Conservation (phyloP, 2,797 vertebrate genomes). For the Cynopterus sphinx region DNA sequence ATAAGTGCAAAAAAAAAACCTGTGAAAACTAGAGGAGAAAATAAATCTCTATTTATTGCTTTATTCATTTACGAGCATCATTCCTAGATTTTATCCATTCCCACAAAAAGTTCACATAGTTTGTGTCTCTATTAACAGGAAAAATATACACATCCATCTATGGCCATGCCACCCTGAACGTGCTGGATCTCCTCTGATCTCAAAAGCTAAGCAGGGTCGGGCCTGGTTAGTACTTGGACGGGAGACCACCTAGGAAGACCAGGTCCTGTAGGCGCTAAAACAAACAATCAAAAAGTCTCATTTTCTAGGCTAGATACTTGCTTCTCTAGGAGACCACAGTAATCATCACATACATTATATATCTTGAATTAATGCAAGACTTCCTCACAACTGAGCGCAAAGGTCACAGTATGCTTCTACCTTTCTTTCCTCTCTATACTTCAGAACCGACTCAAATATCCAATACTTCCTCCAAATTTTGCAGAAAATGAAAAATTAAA, state of each 20-base stretch:
- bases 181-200: too few species aligned
- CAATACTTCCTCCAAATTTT: constrained; percentile 30
- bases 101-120: neutral
- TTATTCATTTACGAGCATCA: constrained; percentile 15
- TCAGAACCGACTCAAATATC: neutral
- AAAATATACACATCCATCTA: neutral
- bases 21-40: neutral
- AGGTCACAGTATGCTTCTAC: neutral
- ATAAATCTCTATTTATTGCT: neutral
- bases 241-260: too few species aligned
- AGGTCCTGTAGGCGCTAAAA: too few species aligned
- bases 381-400: neutral
- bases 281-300: too few species aligned
- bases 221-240: too few species aligned
- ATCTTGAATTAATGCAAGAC: neutral
- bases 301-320: neutral
- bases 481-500: constrained; percentile 17
- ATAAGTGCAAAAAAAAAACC: neutral
- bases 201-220: too few species aligned
- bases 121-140: neutral
- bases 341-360: neutral
- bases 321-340: neutral
- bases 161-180: too few species aligned
- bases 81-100: neutral
- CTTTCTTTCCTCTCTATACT: neutral